phyloP scores from a whole-genome alignment of 1,140 invertebrate genomes.

The Ephestia elutella region DNA sequence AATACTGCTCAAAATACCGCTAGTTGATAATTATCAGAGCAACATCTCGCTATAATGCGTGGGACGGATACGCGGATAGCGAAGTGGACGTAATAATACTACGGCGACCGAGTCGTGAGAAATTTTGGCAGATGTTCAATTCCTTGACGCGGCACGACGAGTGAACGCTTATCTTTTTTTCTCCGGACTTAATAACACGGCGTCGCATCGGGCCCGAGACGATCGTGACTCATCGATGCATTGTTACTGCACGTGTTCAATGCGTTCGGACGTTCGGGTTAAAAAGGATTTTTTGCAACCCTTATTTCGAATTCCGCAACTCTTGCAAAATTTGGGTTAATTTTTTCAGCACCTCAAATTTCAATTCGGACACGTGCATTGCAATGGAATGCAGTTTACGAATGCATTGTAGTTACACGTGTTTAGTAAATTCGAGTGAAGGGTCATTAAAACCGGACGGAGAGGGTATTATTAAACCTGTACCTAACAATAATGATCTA shows the following conservation, averaged over 20 bases:
- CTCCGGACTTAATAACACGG: slow-evolving; percentile 60
- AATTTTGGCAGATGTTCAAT: slow-evolving; percentile 74
- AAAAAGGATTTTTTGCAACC: slow-evolving; percentile 71
- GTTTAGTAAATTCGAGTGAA: slow-evolving; percentile 18
- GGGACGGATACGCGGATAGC: slow-evolving; percentile 32
- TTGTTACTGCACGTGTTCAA: slow-evolving; percentile 68
- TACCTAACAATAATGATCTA: slow-evolving; percentile 28
- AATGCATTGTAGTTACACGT: slow-evolving; percentile 18
- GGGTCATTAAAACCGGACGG: slow-evolving; percentile 12
- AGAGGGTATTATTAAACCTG: slow-evolving; percentile 16
- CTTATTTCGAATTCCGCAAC: slow-evolving; percentile 70
- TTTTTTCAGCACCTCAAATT: slow-evolving; percentile 45
- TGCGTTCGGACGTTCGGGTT: slow-evolving; percentile 60
- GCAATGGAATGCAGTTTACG: slow-evolving; percentile 28
- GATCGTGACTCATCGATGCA: slow-evolving; percentile 64
- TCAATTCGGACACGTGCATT: slow-evolving; percentile 53
- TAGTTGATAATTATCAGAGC: slow-evolving; percentile 55
- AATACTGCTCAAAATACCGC: slow-evolving; percentile 36
- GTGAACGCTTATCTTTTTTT: slow-evolving; percentile 62
- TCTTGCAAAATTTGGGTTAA: slow-evolving; percentile 71
- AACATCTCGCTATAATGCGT: slow-evolving; percentile 39
- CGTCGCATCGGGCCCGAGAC: slow-evolving; percentile 28
- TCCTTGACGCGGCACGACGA: slow-evolving; percentile 62
- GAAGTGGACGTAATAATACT: slow-evolving; percentile 64
- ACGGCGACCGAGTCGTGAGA: slow-evolving; percentile 63